Evolutionary conservation across 2,888 invertebrate species (phyloP).

Genomic region (Chymomyza caudatula): DNA sequence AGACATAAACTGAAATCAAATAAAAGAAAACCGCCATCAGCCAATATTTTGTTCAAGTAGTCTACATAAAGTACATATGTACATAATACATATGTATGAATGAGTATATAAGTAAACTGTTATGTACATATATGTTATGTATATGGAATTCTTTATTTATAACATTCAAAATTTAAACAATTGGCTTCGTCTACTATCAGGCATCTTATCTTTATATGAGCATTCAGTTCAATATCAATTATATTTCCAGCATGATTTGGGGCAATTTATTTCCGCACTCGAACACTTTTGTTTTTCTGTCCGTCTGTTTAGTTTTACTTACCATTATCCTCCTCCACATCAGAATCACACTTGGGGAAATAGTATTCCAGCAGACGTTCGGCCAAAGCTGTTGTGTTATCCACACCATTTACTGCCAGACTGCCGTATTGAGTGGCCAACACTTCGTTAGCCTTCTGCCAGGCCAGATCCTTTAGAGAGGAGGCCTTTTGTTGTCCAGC

Average conservation of each 20-base stretch:
- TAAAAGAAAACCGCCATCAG: not conserved
- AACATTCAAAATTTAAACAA: not conserved
- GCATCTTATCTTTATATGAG: not conserved
- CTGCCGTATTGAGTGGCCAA: conserved; percentile 84
- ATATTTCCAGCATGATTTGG: not conserved
- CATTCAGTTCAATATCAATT: not conserved
- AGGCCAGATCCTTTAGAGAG: conserved; percentile 83
- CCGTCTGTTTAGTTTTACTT: conserved; percentile 58
- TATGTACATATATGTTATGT: not conserved
- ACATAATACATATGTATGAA: too few species aligned
- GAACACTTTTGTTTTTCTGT: not conserved
- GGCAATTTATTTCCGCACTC: not conserved
- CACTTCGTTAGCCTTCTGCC: conserved; percentile 85
- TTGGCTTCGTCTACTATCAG: not conserved
- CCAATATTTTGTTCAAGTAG: not conserved
- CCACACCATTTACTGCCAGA: conserved; percentile 83
- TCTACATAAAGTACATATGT: too few species aligned
- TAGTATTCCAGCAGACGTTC: conserved; percentile 87
- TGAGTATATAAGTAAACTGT: too few species aligned
- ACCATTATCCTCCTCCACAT: conserved; percentile 80
- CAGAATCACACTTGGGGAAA: conserved; percentile 82
- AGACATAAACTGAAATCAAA: not conserved
- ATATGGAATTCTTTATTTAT: too few species aligned
- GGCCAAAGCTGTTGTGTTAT: conserved; percentile 83
- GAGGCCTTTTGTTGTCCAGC: conserved; percentile 81